A percentile compares a stretch with the other conserved stretches of the same genome.
These are phyloP conservation scores for Anser cygnoides DNA, from an alignment of 2,113 vertebrate genomes.

Conservation along the genomic window DNA sequence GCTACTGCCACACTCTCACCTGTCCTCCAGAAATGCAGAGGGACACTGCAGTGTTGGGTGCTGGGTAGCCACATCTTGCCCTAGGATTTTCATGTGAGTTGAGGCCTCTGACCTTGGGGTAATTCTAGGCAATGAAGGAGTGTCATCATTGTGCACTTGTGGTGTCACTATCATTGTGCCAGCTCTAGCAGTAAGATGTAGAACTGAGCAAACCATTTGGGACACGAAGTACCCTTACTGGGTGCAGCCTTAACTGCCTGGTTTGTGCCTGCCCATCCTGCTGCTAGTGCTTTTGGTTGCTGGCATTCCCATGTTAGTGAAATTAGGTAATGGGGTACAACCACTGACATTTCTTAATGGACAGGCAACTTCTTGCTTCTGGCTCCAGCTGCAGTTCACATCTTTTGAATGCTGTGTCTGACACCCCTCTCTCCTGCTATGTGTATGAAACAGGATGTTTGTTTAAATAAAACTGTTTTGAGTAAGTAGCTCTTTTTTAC, in stretches of 20 bases:
- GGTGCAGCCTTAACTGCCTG: neutral
- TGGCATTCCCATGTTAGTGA: neutral
- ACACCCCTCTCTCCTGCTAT: neutral
- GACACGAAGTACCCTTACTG: too few species aligned
- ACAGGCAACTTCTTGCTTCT: neutral
- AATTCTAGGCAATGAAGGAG: neutral
- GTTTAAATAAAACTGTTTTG: neutral
- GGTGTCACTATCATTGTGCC: neutral
- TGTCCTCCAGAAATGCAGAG: neutral
- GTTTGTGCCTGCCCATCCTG: neutral
- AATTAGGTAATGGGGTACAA: neutral
- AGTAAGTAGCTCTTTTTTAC: neutral
- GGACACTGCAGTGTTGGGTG: too few species aligned
- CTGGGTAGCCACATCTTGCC: neutral
- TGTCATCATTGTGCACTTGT: too few species aligned
- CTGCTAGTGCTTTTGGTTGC: neutral
- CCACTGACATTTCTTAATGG: neutral
- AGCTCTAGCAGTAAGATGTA: neutral
- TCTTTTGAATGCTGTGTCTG: neutral
- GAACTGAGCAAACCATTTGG: neutral
- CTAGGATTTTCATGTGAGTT: neutral
- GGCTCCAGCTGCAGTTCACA: neutral
- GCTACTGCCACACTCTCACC: neutral
- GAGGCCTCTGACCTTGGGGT: neutral
- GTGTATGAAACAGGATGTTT: neutral